These are phyloP conservation scores for Machimus rusticus DNA, from an alignment of 2,888 invertebrate species.

Conservation along the genomic window DNA sequence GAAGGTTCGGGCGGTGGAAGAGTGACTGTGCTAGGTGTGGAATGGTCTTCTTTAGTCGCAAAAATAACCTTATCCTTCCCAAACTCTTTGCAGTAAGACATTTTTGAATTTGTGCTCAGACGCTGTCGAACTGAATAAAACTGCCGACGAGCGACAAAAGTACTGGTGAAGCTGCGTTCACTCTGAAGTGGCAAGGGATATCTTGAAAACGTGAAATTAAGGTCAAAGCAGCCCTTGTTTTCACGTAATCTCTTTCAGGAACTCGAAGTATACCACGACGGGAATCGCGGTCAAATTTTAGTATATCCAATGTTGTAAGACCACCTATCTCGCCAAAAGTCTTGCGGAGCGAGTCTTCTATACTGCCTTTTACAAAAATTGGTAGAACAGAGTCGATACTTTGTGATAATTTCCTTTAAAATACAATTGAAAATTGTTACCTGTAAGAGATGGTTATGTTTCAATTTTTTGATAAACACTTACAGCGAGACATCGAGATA, in stretches of 20 bases:
- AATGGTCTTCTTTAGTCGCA: constrained; percentile 80
- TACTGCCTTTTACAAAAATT: constrained; percentile 68
- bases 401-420: constrained; percentile 63
- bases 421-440: not conserved
- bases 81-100: constrained; percentile 65
- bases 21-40: constrained; percentile 72
- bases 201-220: constrained; percentile 65
- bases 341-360: constrained; percentile 64
- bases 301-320: constrained; percentile 65
- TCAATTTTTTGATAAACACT: constrained; percentile 56
- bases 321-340: constrained; percentile 70
- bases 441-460: not conserved
- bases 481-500: constrained; percentile 68
- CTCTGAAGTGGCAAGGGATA: constrained; percentile 65
- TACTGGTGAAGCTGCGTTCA: constrained; percentile 66
- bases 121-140: constrained; percentile 43
- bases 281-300: constrained; percentile 65
- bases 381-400: constrained; percentile 61
- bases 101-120: constrained; percentile 49
- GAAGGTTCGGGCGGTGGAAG: constrained; percentile 78
- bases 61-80: constrained; percentile 87
- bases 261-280: constrained; percentile 68
- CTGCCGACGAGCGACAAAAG: constrained; percentile 57
- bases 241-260: constrained; percentile 65
- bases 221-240: constrained; percentile 68